These are phyloP conservation scores for Drosophila orosa DNA, from an alignment of 1,140 invertebrate genomes.

Conservation along the genomic window DNA sequence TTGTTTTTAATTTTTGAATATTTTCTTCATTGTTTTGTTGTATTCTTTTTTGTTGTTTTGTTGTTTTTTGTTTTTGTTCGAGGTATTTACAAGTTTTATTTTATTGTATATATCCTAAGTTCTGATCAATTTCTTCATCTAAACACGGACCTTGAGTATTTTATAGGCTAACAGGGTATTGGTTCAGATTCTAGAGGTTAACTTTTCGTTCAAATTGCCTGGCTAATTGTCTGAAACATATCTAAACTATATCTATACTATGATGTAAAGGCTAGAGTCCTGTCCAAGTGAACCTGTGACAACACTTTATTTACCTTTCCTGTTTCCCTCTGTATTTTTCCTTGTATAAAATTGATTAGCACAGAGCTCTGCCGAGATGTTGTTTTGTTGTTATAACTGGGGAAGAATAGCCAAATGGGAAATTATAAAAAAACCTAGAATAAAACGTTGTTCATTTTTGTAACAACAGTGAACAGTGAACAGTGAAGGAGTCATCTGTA, in stretches of 20 bases:
- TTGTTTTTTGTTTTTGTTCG: not conserved
- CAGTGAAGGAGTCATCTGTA: no score
- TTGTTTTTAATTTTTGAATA: conserved; percentile 11
- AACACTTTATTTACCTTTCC: not conserved
- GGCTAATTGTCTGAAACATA: conserved; percentile 2
- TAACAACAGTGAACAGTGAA: no score
- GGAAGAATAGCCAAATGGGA: no score
- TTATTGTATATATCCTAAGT: conserved; percentile 18
- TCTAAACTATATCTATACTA: conserved; percentile 4
- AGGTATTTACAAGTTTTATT: conserved; percentile 23
- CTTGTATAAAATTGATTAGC: not conserved
- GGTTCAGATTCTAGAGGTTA: conserved; percentile 4
- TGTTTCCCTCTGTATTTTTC: not conserved
- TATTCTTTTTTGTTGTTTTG: not conserved
- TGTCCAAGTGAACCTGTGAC: not conserved
- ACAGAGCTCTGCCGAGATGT: conserved; percentile 3
- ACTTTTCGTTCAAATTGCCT: not conserved
- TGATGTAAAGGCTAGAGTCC: conserved; percentile 3
- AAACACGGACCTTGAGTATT: conserved; percentile 13
- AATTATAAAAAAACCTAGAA: no score
- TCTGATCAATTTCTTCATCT: conserved; percentile 19
- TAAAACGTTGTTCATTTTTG: no score
- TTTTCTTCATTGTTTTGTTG: not conserved
- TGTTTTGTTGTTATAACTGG: not conserved
- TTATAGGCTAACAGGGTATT: conserved; percentile 11